Percentiles rank a stretch among this genome's conserved stretches.
Evolutionary conservation across 2,888 invertebrate genomes (phyloP).

Genomic region (Dryococelus australis): DNA sequence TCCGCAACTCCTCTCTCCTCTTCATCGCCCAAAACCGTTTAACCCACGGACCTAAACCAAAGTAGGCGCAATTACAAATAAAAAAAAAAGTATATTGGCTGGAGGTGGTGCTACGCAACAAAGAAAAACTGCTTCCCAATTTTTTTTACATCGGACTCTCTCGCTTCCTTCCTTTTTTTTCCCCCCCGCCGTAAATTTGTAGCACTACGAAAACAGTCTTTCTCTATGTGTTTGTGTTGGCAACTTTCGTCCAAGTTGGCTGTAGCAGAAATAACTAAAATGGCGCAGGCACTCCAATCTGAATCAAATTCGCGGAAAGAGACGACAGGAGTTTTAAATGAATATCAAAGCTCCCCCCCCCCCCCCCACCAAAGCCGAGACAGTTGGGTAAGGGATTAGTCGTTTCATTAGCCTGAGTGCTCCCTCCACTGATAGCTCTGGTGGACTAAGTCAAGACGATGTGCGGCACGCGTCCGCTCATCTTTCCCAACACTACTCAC

Average conservation of each 20-base stretch:
- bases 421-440: conserved; percentile 49
- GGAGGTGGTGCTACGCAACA: conserved; percentile 22
- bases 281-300: not conserved
- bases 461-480: conserved; percentile 16
- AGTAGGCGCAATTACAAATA: conserved; percentile 33
- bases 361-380: not conserved
- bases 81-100: conserved; percentile 28
- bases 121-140: conserved; percentile 27
- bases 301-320: conserved; percentile 36
- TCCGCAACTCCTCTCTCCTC: not conserved
- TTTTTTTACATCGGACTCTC: conserved; percentile 29
- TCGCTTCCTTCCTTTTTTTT: not conserved
- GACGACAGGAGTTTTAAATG: conserved; percentile 40
- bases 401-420: conserved; percentile 67
- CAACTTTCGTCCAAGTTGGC: not conserved
- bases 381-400: conserved; percentile 58
- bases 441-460: not conserved
- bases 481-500: not conserved
- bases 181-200: not conserved
- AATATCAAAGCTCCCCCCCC: conserved; percentile 43
- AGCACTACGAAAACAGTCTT: not conserved
- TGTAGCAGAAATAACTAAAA: conserved; percentile 10
- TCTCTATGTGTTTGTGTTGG: conserved; percentile 30
- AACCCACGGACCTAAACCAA: conserved; percentile 18
- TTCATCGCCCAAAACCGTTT: not conserved